Percentiles rank a stretch among this genome's conserved stretches.
These are phyloP conservation scores for Xiphorhynchus erythropygius DNA, from an alignment of 2,797 vertebrate genomes.

Conservation along the genomic window DNA sequence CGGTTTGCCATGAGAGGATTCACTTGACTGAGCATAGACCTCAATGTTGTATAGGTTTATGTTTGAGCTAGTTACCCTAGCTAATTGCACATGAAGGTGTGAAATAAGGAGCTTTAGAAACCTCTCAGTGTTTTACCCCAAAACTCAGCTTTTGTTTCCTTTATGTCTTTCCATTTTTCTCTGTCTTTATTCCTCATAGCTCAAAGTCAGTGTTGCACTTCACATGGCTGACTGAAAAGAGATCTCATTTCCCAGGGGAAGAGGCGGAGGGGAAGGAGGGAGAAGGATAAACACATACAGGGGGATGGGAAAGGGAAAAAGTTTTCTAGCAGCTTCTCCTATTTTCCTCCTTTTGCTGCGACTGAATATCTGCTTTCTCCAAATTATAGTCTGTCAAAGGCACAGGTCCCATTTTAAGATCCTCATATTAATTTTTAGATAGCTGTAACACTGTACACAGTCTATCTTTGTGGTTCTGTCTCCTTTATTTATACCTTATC, in stretches of 20 bases:
- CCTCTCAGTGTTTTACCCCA: neutral
- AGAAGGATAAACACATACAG: neutral
- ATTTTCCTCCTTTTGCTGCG: neutral
- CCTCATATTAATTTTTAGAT: neutral
- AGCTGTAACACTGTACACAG: neutral
- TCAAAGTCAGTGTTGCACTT: neutral
- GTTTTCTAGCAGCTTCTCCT: neutral
- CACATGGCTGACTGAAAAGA: neutral
- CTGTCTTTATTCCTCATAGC: neutral
- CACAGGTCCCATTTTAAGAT: neutral
- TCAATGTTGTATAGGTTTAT: neutral
- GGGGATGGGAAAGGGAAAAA: neutral
- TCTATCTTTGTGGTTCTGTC: neutral
- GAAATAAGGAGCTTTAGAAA: neutral
- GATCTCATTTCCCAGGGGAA: neutral
- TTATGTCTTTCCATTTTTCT: neutral
- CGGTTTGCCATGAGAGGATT: neutral
- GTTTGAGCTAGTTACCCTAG: neutral
- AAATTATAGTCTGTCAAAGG: neutral
- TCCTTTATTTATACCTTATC: neutral
- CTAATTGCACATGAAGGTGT: neutral
- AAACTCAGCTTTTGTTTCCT: neutral
- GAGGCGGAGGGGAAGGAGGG: fast-evolving
- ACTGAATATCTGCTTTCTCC: neutral
- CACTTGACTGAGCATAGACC: neutral